phyloP scores from a whole-genome alignment of 2,797 vertebrate genomes.

The Taenioides sp. region DNA sequence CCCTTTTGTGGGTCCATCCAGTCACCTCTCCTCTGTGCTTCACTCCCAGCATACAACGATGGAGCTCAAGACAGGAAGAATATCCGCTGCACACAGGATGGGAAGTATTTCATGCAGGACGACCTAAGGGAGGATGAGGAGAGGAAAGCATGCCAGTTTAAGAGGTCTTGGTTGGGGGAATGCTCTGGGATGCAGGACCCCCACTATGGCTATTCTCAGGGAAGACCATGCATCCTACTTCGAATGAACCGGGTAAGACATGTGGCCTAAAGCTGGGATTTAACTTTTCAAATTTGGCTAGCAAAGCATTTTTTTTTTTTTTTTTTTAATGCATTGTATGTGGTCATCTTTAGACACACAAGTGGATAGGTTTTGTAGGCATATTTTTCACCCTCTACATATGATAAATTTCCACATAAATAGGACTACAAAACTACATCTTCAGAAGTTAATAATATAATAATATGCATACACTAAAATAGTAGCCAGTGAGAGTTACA shows the following conservation, averaged over 20 bases:
- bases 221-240: constrained; percentile 91
- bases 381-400: too few species aligned
- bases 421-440: neutral
- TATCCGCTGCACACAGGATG: constrained; percentile 79
- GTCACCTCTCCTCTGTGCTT: constrained; percentile 29
- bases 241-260: constrained; percentile 95
- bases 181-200: constrained; percentile 90
- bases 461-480: too few species aligned
- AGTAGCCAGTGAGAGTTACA: neutral
- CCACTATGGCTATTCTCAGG: constrained; percentile 88
- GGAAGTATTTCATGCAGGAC: constrained; percentile 89
- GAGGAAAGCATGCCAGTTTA: constrained; percentile 94
- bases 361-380: too few species aligned
- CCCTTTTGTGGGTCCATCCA: constrained; percentile 31
- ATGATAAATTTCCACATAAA: neutral
- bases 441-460: too few species aligned
- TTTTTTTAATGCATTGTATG: too few species aligned
- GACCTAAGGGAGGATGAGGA: constrained; percentile 82
- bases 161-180: constrained; percentile 87
- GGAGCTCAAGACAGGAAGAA: constrained; percentile 89
- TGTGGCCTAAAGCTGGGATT: neutral
- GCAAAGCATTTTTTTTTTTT: neutral
- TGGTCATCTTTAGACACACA: too few species aligned
- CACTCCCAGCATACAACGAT: constrained; percentile 88
- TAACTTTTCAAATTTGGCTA: neutral